Conservation (phyloP, 2,888 invertebrate genomes). For the Therioaphis trifolii region DNA sequence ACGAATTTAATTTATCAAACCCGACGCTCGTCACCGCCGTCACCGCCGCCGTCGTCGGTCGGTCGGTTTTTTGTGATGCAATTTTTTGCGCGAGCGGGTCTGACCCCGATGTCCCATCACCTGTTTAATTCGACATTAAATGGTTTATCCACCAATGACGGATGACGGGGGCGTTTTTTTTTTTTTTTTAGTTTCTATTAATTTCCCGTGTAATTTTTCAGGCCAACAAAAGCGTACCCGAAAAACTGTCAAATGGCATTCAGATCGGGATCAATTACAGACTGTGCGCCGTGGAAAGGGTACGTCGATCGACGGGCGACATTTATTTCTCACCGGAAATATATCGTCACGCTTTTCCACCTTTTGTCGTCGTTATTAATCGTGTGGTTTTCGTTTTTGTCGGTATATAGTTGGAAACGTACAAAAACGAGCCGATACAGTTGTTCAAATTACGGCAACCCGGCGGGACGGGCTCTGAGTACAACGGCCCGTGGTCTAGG, state of each 20-base stretch:
- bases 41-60: no score
- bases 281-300: conserved; percentile 79
- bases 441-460: conserved; percentile 80
- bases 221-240: conserved; percentile 68
- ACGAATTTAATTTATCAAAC: no score
- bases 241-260: conserved; percentile 78
- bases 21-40: no score
- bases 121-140: no score
- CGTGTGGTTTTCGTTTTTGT: background rate
- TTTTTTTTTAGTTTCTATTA: no score
- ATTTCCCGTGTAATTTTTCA: no score
- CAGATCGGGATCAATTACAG: conserved; percentile 85
- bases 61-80: no score
- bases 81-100: no score
- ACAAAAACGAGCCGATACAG: conserved; percentile 78
- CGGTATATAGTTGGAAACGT: conserved; percentile 76
- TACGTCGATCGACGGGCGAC: conserved; percentile 67
- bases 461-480: conserved; percentile 75
- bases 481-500: conserved; percentile 78
- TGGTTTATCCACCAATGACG: no score
- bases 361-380: background rate
- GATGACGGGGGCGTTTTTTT: no score
- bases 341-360: conserved; percentile 32
- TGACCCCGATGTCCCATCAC: no score
- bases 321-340: conserved; percentile 29